A percentile compares a stretch with the other conserved stretches of the same genome.
These are phyloP conservation scores for Halcyon leucocephala DNA, from an alignment of 2,797 vertebrate species.

Conservation along the genomic window DNA sequence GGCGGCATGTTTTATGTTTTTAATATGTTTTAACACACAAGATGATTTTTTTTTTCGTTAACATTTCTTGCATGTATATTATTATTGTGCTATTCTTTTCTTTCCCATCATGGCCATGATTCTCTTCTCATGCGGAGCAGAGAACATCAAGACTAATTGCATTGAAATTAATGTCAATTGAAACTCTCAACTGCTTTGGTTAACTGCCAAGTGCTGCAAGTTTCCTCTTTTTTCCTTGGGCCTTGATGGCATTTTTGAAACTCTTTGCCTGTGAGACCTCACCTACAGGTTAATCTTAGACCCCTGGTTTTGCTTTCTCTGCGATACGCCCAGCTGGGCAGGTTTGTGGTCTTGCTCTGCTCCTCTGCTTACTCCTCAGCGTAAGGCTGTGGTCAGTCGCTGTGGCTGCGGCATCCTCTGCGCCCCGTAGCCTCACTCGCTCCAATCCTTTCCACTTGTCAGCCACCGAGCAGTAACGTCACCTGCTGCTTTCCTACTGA, in stretches of 20 bases:
- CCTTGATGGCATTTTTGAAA: not conserved
- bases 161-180: slow-evolving; percentile 36
- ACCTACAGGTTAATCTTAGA: not conserved
- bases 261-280: not conserved
- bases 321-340: not conserved
- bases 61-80: slow-evolving; percentile 7
- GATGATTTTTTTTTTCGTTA: not conserved
- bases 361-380: not conserved
- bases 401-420: not conserved
- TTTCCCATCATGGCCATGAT: not conserved
- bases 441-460: not conserved
- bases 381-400: fast-evolving
- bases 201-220: not conserved
- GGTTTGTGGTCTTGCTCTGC: not conserved
- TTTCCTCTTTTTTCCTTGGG: not conserved
- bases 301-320: not conserved
- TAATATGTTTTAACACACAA: slow-evolving; percentile 44
- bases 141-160: slow-evolving; percentile 42
- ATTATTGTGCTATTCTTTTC: not conserved
- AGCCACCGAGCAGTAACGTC: not conserved
- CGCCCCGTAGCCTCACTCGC: not conserved
- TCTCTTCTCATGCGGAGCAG: not conserved
- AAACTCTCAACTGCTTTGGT: slow-evolving; percentile 1
- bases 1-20: slow-evolving; percentile 60
- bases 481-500: not conserved